A percentile compares a stretch with the other conserved stretches of the same genome.
Evolutionary conservation across 2,888 invertebrate genomes (phyloP).

Genomic region (Acrocyrtus sp.): DNA sequence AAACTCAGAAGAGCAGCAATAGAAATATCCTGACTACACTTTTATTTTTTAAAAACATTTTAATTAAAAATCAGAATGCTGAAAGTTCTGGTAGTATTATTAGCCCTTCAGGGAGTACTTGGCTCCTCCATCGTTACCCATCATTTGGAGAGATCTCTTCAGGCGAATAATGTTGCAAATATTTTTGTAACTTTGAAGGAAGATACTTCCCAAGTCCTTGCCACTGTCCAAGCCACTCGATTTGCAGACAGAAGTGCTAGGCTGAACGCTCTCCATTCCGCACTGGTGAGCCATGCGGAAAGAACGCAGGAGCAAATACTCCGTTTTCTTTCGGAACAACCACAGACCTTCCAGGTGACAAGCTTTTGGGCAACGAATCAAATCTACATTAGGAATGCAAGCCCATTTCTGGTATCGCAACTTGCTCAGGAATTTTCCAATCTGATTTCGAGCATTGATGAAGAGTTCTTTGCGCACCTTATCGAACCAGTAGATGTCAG

Average conservation of each 20-base stretch:
- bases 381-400: constrained; percentile 30
- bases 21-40: too few species aligned
- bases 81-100: too few species aligned
- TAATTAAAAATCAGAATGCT: too few species aligned
- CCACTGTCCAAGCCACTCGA: not conserved
- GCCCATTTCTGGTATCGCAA: not conserved
- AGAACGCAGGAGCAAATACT: constrained; percentile 11
- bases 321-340: not conserved
- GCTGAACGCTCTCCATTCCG: constrained; percentile 3
- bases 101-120: too few species aligned
- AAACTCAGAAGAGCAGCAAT: too few species aligned
- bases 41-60: too few species aligned
- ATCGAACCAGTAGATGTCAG: constrained; percentile 5
- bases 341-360: not conserved
- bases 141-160: too few species aligned
- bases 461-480: constrained; percentile 23
- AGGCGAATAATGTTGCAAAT: constrained; percentile 12
- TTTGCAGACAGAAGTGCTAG: not conserved
- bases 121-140: too few species aligned
- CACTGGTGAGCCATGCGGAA: constrained; percentile 5
- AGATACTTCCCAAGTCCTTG: not conserved
- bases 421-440: constrained; percentile 1
- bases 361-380: constrained; percentile 43
- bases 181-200: constrained; percentile 26
- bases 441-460: constrained; percentile 22